phyloP scores from a whole-genome alignment of 1,140 invertebrate species.

The Bathynomus jamesi region DNA sequence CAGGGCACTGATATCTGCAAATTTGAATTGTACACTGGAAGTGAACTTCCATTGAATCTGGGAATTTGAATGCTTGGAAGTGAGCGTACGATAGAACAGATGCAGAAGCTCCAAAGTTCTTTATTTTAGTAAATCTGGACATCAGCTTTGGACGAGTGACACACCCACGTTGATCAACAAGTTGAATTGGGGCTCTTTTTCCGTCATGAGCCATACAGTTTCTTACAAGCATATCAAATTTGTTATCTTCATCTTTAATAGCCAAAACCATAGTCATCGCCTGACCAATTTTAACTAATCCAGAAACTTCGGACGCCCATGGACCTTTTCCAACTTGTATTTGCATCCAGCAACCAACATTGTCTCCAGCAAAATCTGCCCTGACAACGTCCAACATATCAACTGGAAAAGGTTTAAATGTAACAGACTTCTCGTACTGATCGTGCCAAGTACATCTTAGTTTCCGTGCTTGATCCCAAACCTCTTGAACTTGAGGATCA shows the following conservation, averaged over 20 bases:
- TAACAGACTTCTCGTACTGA: constrained; percentile 90
- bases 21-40: constrained; percentile 95
- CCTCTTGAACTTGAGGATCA: constrained; percentile 89
- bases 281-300: constrained; percentile 88
- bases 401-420: constrained; percentile 87
- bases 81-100: constrained; percentile 85
- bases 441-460: constrained; percentile 91
- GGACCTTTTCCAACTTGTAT: constrained; percentile 78
- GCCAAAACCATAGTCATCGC: constrained; percentile 96
- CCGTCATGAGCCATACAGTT: constrained; percentile 92
- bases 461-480: constrained; percentile 90
- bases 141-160: constrained; percentile 85
- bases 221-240: constrained; percentile 71
- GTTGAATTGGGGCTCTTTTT: constrained; percentile 84
- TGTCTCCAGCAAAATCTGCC: constrained; percentile 88
- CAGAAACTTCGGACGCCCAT: constrained; percentile 90
- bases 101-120: constrained; percentile 86
- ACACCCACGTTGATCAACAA: constrained; percentile 87
- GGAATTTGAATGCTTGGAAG: constrained; percentile 89
- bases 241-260: constrained; percentile 90
- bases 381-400: constrained; percentile 90
- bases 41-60: constrained; percentile 92
- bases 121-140: constrained; percentile 89
- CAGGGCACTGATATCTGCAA: constrained; percentile 83
- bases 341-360: constrained; percentile 77